These are phyloP conservation scores for Todiramphus chloris DNA, from an alignment of 2,113 vertebrate species.

Conservation along the genomic window DNA sequence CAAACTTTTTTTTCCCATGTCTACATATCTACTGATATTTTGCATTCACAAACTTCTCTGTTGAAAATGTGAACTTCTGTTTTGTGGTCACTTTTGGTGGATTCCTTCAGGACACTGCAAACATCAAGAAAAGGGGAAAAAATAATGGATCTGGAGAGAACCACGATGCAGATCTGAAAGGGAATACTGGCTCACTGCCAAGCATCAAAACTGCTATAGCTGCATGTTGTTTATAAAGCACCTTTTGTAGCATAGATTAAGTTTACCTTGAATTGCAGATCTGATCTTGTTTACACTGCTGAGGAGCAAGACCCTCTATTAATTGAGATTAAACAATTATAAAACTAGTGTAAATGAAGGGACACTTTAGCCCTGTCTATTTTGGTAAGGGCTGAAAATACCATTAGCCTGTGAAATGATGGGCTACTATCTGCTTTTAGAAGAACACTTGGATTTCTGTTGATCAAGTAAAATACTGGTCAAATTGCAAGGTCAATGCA, in stretches of 20 bases:
- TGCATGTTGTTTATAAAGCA: neutral
- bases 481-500: neutral
- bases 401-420: neutral
- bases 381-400: neutral
- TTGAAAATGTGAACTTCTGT: neutral
- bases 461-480: neutral
- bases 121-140: neutral
- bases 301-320: neutral
- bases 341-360: neutral
- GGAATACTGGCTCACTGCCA: neutral
- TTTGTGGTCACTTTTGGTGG: neutral
- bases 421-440: neutral
- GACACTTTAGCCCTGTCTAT: neutral
- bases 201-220: neutral
- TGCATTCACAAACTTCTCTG: accelerated
- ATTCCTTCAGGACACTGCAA: neutral
- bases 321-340: neutral
- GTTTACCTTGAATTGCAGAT: neutral
- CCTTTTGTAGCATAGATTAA: neutral
- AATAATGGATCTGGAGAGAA: neutral
- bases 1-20: neutral
- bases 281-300: neutral
- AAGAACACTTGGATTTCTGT: neutral
- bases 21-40: neutral
- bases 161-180: neutral